phyloP scores from a whole-genome alignment of 2,797 vertebrate species.

The Enteromius viviparus region DNA sequence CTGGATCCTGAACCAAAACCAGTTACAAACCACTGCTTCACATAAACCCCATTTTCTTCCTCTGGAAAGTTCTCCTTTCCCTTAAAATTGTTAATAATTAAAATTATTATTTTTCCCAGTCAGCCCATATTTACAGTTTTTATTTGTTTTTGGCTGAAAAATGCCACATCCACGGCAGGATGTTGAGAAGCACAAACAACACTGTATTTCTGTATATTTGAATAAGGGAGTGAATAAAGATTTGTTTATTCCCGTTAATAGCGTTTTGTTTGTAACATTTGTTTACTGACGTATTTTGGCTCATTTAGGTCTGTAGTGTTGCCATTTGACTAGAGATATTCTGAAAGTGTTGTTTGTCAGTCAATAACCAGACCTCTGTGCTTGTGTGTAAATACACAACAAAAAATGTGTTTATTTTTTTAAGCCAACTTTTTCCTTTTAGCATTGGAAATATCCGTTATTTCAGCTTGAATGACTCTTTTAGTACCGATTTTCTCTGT shows the following conservation, averaged over 20 bases:
- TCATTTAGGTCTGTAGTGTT: not conserved
- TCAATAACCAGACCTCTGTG: not conserved
- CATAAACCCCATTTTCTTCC: not conserved
- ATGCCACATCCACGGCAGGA: not conserved
- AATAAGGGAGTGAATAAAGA: constrained; percentile 15
- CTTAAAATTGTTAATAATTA: not conserved
- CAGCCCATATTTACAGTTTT: not conserved
- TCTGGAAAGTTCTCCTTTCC: not conserved
- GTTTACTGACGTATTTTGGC: not conserved
- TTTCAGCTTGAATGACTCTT: not conserved
- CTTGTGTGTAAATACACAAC: not conserved
- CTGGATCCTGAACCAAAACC: not conserved
- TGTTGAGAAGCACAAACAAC: constrained; percentile 4
- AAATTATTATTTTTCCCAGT: not conserved
- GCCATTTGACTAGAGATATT: not conserved
- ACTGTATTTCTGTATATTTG: constrained; percentile 29
- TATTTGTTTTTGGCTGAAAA: constrained; percentile 7
- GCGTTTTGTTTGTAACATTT: not conserved
- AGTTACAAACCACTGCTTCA: not conserved
- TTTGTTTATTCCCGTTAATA: constrained; percentile 2
- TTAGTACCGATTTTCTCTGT: not conserved
- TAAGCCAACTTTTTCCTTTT: not conserved
- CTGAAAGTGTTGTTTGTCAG: not conserved
- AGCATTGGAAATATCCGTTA: not conserved
- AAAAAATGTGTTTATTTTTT: not conserved